phyloP scores from a whole-genome alignment of 2,797 vertebrate genomes.

The Premnoplex brunnescens region DNA sequence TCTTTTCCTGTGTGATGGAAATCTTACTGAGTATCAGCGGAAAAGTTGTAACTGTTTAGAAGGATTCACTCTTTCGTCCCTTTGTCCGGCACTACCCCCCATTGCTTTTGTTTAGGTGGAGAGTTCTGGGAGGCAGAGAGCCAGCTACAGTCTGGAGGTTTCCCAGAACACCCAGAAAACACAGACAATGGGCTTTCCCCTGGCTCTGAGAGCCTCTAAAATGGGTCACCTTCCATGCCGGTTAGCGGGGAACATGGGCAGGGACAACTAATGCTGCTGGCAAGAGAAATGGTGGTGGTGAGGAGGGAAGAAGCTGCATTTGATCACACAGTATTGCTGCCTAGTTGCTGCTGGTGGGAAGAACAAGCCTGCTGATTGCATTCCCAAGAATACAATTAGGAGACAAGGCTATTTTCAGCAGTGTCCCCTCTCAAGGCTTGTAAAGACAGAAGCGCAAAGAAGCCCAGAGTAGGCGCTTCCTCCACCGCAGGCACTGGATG shows the following conservation, averaged over 20 bases:
- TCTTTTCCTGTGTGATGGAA: constrained; percentile 35
- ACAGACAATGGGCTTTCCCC: background rate
- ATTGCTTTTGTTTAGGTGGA: background rate
- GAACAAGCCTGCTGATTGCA: constrained; percentile 10
- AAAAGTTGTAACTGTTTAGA: background rate
- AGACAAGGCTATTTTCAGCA: constrained; percentile 45
- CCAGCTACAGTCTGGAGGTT: background rate
- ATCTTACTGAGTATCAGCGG: background rate
- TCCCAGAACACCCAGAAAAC: background rate
- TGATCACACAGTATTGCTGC: background rate
- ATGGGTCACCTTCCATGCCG: background rate
- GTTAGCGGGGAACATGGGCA: background rate
- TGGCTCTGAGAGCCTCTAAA: background rate
- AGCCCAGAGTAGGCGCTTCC: constrained; percentile 23
- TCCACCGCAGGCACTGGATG: constrained; percentile 41
- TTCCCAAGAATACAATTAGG: constrained; percentile 50
- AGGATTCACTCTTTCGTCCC: background rate
- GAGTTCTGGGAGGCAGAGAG: background rate
- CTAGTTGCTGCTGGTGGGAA: constrained; percentile 15
- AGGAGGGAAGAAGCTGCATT: background rate
- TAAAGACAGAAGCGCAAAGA: constrained; percentile 43
- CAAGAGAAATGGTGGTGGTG: background rate
- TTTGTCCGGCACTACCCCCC: background rate
- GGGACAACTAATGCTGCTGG: background rate
- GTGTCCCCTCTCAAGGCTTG: constrained; percentile 23